A percentile compares a stretch with the other conserved stretches of the same genome.
These are phyloP conservation scores for Pheosia gnoma DNA, from an alignment of 2,888 invertebrate species.

Conservation along the genomic window DNA sequence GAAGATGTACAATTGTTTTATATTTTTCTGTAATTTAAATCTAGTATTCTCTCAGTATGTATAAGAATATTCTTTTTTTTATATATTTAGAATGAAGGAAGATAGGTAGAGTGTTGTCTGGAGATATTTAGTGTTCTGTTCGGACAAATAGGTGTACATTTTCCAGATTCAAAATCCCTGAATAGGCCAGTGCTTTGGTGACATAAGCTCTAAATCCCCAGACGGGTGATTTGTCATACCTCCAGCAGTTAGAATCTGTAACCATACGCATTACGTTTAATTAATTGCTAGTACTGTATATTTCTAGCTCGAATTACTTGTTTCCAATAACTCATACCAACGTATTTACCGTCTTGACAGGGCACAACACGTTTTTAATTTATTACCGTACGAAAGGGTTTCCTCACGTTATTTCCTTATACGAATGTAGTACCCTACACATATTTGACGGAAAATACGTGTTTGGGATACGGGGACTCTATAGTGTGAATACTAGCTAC, in stretches of 20 bases:
- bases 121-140: too few species aligned
- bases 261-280: constrained; percentile 7
- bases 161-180: not conserved
- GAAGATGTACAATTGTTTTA: too few species aligned
- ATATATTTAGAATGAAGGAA: too few species aligned
- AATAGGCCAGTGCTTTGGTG: not conserved
- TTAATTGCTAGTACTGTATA: constrained; percentile 7
- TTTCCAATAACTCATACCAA: not conserved
- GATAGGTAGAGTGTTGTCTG: too few species aligned
- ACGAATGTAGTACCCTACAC: not conserved
- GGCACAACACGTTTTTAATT: constrained; percentile 3
- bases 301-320: not conserved
- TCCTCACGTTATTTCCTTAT: constrained; percentile 5
- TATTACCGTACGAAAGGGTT: constrained; percentile 6
- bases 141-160: not conserved
- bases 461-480: not conserved
- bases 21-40: too few species aligned
- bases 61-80: too few species aligned
- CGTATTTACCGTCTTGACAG: not conserved
- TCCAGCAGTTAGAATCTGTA: not conserved
- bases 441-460: not conserved
- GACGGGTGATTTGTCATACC: not conserved
- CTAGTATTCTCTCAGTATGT: too few species aligned
- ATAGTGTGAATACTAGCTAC: not conserved
- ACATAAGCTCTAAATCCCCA: not conserved